Conservation (phyloP, 1,140 invertebrate species). For the Metaphire vulgaris region DNA sequence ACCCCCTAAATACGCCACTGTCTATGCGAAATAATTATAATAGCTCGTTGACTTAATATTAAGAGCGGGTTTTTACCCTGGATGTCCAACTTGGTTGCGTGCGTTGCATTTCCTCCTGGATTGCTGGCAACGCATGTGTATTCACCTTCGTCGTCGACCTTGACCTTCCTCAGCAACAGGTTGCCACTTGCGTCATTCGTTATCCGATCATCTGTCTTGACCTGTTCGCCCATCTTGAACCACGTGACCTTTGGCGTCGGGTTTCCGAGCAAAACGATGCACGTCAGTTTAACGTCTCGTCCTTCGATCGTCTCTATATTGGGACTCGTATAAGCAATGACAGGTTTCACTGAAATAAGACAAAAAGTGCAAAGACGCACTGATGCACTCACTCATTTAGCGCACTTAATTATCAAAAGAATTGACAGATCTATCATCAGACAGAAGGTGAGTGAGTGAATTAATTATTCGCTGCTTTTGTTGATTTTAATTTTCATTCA, state of each 20-base stretch:
- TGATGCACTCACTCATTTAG: too few relatives aligned
- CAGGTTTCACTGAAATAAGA: constrained; percentile 42
- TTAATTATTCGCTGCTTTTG: too few relatives aligned
- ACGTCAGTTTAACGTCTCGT: constrained; percentile 41
- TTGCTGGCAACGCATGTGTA: constrained; percentile 53
- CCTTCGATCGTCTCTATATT: constrained; percentile 40
- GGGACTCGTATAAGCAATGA: constrained; percentile 45
- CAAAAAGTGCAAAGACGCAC: too few relatives aligned
- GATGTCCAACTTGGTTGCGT: constrained; percentile 47
- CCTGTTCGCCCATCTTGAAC: constrained; percentile 43
- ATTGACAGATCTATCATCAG: too few relatives aligned
- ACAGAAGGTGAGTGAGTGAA: too few relatives aligned
- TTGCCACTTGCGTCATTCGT: constrained; percentile 32
- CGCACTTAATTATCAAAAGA: too few relatives aligned
- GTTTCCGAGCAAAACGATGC: constrained; percentile 51
- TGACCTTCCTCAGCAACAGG: constrained; percentile 39
- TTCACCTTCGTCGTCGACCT: constrained; percentile 46
- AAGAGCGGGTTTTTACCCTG: constrained; percentile 52
- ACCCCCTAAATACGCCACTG: too few relatives aligned
- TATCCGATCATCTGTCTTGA: constrained; percentile 33
- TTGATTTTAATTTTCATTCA: too few relatives aligned
- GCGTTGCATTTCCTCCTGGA: constrained; percentile 52
- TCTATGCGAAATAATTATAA: too few relatives aligned
- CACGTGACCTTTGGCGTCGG: constrained; percentile 52
- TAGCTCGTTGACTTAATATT: too few relatives aligned